Percentiles rank a stretch among this genome's conserved stretches.
Conservation (phyloP, 1,140 invertebrate genomes). For the Eumaeus atala region DNA sequence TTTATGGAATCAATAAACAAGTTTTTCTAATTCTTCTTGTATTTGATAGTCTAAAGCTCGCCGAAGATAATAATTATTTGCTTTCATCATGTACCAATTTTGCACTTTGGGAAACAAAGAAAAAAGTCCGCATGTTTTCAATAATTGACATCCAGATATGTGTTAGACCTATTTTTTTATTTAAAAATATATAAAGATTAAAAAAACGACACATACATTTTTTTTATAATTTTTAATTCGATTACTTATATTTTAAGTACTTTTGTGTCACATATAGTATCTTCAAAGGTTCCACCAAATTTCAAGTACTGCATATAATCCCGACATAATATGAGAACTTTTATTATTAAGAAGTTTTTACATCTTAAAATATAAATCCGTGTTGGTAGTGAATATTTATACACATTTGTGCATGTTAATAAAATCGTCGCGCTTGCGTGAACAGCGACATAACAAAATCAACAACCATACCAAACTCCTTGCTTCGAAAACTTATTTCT, state of each 20-base stretch:
- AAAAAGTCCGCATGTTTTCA: too few species aligned
- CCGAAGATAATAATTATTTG: too few species aligned
- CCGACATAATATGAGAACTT: neutral
- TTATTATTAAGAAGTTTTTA: constrained; percentile 3
- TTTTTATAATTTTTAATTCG: too few species aligned
- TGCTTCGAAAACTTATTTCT: neutral
- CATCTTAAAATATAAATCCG: neutral
- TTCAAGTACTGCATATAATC: neutral
- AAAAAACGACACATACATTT: too few species aligned
- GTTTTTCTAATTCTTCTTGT: too few species aligned
- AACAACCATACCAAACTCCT: neutral
- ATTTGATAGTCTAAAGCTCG: too few species aligned
- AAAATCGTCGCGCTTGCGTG: constrained; percentile 5
- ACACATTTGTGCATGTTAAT: neutral
- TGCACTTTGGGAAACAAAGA: too few species aligned
- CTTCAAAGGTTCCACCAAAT: neutral
- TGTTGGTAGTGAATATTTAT: neutral
- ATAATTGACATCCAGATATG: too few species aligned
- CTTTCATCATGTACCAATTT: too few species aligned
- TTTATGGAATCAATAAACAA: too few species aligned
- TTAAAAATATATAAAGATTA: too few species aligned
- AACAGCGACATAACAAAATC: neutral
- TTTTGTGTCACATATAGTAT: neutral
- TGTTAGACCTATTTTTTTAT: too few species aligned
- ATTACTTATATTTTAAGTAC: neutral